Base-by-base conservation (phyloP, 2,797 vertebrate species). In the Moxostoma hubbsi region DNA sequence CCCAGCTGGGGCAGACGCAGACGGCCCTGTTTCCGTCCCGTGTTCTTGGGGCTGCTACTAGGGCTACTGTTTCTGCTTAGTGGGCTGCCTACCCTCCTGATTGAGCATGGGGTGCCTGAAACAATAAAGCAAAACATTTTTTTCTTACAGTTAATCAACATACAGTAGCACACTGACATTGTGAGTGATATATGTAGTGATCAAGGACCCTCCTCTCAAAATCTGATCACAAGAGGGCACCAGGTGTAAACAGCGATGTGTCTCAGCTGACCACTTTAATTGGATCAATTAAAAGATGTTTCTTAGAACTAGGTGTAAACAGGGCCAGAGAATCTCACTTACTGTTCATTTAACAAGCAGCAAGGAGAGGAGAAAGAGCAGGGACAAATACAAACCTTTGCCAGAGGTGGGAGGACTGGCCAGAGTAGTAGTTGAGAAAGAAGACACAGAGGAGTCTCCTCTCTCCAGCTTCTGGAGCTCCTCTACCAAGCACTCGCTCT, bases 1-100 rank as follows among this genome's bases (percentile, higher is more conserved):
- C 95, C 94, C 72, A 98, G 93, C 81, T 98, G 97, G 0, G 97
- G 97, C 73, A 98, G 92, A 46, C 97, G 95, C 66, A 99, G 93
- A 0, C 96, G 94, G 54, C 94, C 95, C 79, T 95, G 95, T 85
- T 93, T 93, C 64, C 95, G 94, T 46, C 95, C 95, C 58, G 94
- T 94, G 74, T 89, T 92, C 81, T 93, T 97, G 1, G 97, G 96
- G 87, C 97, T 98, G 83, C 92, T 88, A 64, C 90, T 96, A 78
- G 97, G 97, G 86, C 96, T 98, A 88, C 92, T 93, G 91, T 69
- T 95, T 85, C 96, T 95, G 86, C 95, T 97, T 16, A 96, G 92
- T 9, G 96, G 95, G 69, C 95, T 95, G n/a, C 95, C 93, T 0
- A 94, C 88, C 87, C 94, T 97, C 87, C 96, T 95, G 85, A 95